Percentiles rank a stretch among this genome's conserved stretches.
These are phyloP conservation scores for Acanthornis magna DNA, from an alignment of 2,797 vertebrate species.

Conservation along the genomic window DNA sequence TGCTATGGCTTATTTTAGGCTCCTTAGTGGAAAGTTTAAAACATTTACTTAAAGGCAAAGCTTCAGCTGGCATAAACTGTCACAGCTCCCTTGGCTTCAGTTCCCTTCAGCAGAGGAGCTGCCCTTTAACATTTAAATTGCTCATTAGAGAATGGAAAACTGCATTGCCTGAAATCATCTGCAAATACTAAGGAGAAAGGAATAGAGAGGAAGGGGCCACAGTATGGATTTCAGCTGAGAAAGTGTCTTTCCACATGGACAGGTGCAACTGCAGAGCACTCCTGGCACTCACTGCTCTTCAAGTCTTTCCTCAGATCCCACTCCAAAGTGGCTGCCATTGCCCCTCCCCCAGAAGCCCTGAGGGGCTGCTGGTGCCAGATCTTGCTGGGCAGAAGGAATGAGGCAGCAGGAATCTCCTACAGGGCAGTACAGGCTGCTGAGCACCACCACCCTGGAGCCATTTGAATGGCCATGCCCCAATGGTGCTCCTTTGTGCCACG, in stretches of 20 bases:
- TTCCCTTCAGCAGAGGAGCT: slow-evolving; percentile 9
- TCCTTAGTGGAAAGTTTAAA: slow-evolving; percentile 68
- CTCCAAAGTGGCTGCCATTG: not conserved
- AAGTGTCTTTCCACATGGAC: not conserved
- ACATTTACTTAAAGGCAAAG: slow-evolving; percentile 58
- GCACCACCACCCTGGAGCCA: not conserved
- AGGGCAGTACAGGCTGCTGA: not conserved
- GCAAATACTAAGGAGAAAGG: not conserved
- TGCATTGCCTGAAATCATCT: slow-evolving; percentile 16
- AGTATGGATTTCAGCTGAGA: not conserved
- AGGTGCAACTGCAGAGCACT: not conserved
- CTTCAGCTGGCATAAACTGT: slow-evolving; percentile 59
- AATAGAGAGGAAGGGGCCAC: not conserved
- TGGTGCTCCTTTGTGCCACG: not conserved
- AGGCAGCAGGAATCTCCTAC: not conserved
- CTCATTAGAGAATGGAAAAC: slow-evolving; percentile 52
- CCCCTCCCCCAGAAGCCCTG: not conserved
- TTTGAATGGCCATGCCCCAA: not conserved
- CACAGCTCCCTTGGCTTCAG: slow-evolving; percentile 39
- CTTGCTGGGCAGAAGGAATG: not conserved
- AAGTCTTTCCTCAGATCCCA: not conserved
- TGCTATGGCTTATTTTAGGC: slow-evolving; percentile 67
- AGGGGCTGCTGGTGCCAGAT: not conserved
- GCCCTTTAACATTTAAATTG: slow-evolving; percentile 38
- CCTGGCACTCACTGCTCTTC: not conserved